A percentile compares a stretch with the other conserved stretches of the same genome.
phyloP scores from a whole-genome alignment of 2,113 vertebrate species.

The Hippocampus barbouri region DNA sequence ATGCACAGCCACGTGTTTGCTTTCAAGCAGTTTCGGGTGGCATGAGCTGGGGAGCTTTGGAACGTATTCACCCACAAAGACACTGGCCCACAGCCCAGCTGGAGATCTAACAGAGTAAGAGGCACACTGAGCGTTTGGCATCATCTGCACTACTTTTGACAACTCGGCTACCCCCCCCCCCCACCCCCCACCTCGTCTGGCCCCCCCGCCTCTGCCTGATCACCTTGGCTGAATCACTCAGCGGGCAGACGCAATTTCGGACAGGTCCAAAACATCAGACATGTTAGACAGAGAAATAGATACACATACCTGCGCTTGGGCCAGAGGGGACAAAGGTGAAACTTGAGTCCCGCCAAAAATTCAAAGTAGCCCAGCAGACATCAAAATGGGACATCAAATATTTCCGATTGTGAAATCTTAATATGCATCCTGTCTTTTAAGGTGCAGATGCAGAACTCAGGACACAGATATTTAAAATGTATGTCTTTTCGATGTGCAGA shows the following conservation, averaged over 20 bases:
- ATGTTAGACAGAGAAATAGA: conserved; percentile 50
- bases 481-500: conserved; percentile 1
- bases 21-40: conserved; percentile 46
- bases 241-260: conserved; percentile 15
- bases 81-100: conserved; percentile 41
- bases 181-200: conserved; percentile 43
- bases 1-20: conserved; percentile 23
- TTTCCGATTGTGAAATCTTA: neutral
- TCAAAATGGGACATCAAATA: neutral
- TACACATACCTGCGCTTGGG: conserved; percentile 45
- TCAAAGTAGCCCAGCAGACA: neutral
- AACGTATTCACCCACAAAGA: conserved; percentile 41
- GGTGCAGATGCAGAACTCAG: neutral
- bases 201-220: conserved; percentile 49
- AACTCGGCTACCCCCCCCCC: conserved; percentile 49
- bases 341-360: conserved; percentile 20
- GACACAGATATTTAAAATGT: neutral
- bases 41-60: conserved; percentile 33
- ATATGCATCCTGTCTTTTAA: neutral
- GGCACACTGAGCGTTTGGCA: conserved; percentile 53
- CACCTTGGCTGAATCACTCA: conserved; percentile 41
- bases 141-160: conserved; percentile 49
- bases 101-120: conserved; percentile 51
- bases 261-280: conserved; percentile 44
- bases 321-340: conserved; percentile 55